Conservation (phyloP, 2,113 vertebrate genomes). For the Apodemus sylvaticus region DNA sequence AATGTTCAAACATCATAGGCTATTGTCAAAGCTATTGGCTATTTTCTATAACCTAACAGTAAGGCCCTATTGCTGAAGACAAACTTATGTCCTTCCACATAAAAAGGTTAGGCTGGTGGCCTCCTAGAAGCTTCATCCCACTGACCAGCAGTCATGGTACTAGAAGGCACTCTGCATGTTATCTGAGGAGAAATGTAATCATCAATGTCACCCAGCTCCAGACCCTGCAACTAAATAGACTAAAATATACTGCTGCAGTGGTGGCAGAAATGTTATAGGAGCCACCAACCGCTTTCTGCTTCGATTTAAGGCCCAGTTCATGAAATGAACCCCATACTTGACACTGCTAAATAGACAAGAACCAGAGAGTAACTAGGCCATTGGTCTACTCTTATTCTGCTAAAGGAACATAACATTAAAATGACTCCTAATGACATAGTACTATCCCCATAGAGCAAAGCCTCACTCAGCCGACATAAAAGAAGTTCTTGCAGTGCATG, state of each 20-base stretch:
- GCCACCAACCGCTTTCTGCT: neutral
- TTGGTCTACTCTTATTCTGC: neutral
- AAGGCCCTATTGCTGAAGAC: neutral
- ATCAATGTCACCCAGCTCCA: neutral
- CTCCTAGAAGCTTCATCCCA: neutral
- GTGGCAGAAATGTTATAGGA: neutral
- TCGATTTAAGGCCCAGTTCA: neutral
- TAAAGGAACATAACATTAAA: neutral
- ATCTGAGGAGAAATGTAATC: neutral
- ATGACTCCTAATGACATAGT: neutral
- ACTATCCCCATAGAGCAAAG: neutral
- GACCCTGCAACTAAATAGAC: neutral
- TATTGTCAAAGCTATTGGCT: neutral
- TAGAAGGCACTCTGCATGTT: neutral
- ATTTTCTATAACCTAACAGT: neutral
- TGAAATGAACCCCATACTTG: neutral
- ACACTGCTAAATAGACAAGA: neutral
- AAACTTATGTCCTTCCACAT: neutral
- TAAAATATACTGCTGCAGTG: too few species aligned
- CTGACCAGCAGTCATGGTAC: neutral
- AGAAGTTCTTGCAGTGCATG: neutral
- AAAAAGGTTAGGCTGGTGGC: neutral
- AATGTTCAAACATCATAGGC: too few species aligned
- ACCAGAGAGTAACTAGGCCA: neutral
- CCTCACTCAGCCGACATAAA: neutral